Base-by-base conservation (phyloP, 2,113 vertebrate genomes). In the Eulacestoma nigropectus region DNA sequence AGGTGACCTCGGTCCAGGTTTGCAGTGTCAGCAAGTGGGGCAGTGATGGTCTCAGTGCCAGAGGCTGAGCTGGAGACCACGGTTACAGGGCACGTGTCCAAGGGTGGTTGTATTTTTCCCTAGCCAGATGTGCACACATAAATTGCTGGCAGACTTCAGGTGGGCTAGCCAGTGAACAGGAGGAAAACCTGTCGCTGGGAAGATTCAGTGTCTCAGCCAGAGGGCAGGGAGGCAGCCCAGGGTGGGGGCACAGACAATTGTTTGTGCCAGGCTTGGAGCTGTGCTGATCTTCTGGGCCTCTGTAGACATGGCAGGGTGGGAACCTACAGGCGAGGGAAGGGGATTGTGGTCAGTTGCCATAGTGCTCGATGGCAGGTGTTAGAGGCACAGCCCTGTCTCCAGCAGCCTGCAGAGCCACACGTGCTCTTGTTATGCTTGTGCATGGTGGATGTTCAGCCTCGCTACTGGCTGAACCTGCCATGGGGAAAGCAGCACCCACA, bases 11-110 rank as follows among this genome's bases (percentile, higher is more conserved):
- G 5, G 35, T 37, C 35, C 19, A 20, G 13, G n/a, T 19, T 33
- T 59, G 52, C 8, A 26, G 37, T 8, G 52, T 10, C 76, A 37
- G 33, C 27, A 16, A 22, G 39, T 5, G 23, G 16, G 49, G 41
- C 20, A 7, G 33, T 3, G 60, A 52, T 16, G n/a, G 29, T 32
- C 17, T 57, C 42, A 5, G 76, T 8, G 14, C 35, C 62, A 30
- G 25, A 35, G 41, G 46, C 33, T 41, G 63, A 25, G 8, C 6
- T 13, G 55, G 70, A 50, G 18, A 22, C 30, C 35, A 7, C 41
- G 22, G 41, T 2, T 27, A 32, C 1, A 2, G n/a, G 46, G 19
- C 9, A 2, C 29, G 11, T 2, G 25, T 8, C 33, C 29, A 25
- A 30, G 44, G 27, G 9, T 7, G 4, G 30, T 6, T 17, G 33